These are phyloP conservation scores for Galaxea fascicularis DNA, from an alignment of 92 coral and sea anemone species.

Conservation along the genomic window DNA sequence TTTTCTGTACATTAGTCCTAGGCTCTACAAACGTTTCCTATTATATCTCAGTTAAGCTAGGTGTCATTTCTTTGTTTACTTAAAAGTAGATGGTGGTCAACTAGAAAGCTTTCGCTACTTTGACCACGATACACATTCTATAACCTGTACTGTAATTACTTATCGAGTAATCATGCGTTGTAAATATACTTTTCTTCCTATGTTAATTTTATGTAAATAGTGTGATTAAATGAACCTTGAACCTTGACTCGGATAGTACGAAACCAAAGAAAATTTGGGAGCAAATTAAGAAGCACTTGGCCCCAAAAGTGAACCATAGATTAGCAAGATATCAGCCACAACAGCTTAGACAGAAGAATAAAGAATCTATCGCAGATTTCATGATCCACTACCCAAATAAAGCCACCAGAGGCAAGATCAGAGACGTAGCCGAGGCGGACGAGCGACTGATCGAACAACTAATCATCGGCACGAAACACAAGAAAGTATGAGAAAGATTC, in stretches of 20 bases:
- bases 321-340: slow-evolving; percentile 52
- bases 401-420: slow-evolving; percentile 39
- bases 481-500: slow-evolving; percentile 43
- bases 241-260: not conserved
- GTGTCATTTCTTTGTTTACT: too few relatives aligned
- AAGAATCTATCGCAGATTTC: slow-evolving; percentile 55
- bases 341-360: slow-evolving; percentile 36
- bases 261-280: slow-evolving; percentile 43
- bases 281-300: slow-evolving; percentile 60
- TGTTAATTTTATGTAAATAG: too few relatives aligned
- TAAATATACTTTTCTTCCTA: too few relatives aligned
- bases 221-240: too few relatives aligned
- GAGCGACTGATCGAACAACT: slow-evolving; percentile 48
- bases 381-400: slow-evolving; percentile 52
- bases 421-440: slow-evolving; percentile 44
- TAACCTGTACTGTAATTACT: too few relatives aligned
- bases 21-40: too few relatives aligned
- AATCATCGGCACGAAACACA: slow-evolving; percentile 46
- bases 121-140: too few relatives aligned
- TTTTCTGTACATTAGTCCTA: too few relatives aligned
- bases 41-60: too few relatives aligned
- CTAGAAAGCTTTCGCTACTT: too few relatives aligned
- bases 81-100: too few relatives aligned
- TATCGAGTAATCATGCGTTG: too few relatives aligned
- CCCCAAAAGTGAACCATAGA: slow-evolving; percentile 50